A percentile compares a stretch with the other conserved stretches of the same genome.
phyloP scores from a whole-genome alignment of 2,888 invertebrate genomes.

The Ormyrus pomaceus region DNA sequence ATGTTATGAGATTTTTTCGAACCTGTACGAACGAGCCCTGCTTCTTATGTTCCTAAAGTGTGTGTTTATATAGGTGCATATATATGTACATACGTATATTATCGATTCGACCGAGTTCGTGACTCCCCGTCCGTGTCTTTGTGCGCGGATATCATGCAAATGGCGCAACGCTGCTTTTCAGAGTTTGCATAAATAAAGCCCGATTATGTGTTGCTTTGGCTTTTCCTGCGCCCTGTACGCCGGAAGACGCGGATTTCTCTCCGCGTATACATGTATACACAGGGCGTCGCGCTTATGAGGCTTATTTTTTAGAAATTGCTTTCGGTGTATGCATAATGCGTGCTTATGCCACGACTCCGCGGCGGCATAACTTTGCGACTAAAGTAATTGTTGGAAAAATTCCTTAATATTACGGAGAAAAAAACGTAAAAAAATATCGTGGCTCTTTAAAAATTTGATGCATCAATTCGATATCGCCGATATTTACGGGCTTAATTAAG shows the following conservation, averaged over 20 bases:
- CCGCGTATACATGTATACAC: background rate
- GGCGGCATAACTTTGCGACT: background rate
- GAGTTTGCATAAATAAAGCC: conserved; percentile 50
- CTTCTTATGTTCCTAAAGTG: too few relatives aligned
- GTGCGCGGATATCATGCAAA: conserved; percentile 48
- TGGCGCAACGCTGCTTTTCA: conserved; percentile 37
- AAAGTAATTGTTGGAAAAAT: background rate
- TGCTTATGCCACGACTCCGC: background rate
- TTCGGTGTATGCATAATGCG: background rate
- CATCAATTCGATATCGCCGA: background rate
- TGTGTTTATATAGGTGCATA: too few relatives aligned
- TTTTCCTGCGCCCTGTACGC: background rate
- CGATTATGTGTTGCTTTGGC: conserved; percentile 25
- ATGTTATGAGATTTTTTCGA: conserved; percentile 33
- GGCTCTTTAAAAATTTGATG: too few relatives aligned
- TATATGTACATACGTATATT: background rate
- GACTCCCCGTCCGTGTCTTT: conserved; percentile 34
- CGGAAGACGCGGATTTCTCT: conserved; percentile 47
- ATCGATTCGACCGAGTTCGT: conserved; percentile 53
- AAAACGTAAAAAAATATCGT: too few relatives aligned
- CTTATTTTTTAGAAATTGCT: background rate
- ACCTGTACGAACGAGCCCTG: background rate
- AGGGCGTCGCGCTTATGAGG: background rate
- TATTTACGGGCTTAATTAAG: background rate
- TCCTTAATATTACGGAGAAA: background rate